Base-by-base conservation (phyloP, 2,113 vertebrate genomes). In the Dicrurus megarhynchus region DNA sequence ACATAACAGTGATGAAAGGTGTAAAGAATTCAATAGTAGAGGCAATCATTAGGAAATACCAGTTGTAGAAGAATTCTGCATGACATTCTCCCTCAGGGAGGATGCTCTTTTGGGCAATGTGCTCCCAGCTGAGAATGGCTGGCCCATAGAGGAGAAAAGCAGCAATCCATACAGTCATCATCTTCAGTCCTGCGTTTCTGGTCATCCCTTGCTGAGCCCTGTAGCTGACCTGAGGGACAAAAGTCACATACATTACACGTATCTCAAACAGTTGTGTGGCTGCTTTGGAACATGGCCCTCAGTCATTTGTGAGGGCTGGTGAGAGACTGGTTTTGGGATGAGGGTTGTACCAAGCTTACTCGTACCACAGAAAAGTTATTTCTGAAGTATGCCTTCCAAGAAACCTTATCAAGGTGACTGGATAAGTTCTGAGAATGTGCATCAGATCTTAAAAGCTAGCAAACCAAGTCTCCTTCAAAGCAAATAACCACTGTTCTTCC, bases 21-120 rank as follows among this genome's bases (percentile, higher is more conserved):
- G 98, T 98, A 87, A 98, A 98, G 92, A 98, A 98, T 95, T 98
- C 98, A 44, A 98, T 81, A 16, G 97, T 97, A 56, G 98, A 98
- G 23, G 98, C 98, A 13, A 96, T 98, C 95, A 98, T 98, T 37
- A 98, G 92, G 94, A 98, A 98, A 68, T 98, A 98, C 97, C 98
- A 98, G 84, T 98, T 98, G 95, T 98, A 98, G 94, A 98, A 98
- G 88, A 98, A 98, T 85, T 98, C 98, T 17, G 98, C 98, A 5
- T 98, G 97, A 77, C 98, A 98, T 88, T 98, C 95, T 37, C 97
- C 92, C 37, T 97, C 92, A 6, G 96, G 97, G 26, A 98, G 95
- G 41, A 98, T 98, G 68, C 97, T 98, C 12, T 85, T 92, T 19
- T 97, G 98, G 24, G 98, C 95, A 61, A 97, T 77, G 53, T 98